A percentile compares a stretch with the other conserved stretches of the same genome.
Conservation (phyloP, 1,140 invertebrate genomes). For the Rhynchophorus ferrugineus region DNA sequence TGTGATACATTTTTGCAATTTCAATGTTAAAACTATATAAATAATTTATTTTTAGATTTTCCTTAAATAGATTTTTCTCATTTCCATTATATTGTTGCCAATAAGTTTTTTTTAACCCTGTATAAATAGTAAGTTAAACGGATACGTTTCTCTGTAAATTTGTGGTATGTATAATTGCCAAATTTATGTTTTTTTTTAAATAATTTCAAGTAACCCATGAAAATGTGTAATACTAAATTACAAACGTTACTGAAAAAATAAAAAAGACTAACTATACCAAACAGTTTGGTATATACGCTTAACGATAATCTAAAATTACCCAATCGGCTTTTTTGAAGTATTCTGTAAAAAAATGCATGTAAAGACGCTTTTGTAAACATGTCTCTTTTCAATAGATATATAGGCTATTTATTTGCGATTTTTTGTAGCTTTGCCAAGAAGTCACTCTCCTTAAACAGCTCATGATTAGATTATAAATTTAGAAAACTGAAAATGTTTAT, state of each 20-base stretch:
- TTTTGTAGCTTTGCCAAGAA: not conserved
- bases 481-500: too few species aligned
- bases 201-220: constrained; percentile 7
- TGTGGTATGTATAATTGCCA: not conserved
- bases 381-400: not conserved
- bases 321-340: constrained; percentile 15
- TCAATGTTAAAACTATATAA: constrained; percentile 16
- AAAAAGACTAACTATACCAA: constrained; percentile 27
- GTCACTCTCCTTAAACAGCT: not conserved
- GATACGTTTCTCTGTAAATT: not conserved
- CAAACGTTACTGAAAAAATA: constrained; percentile 17
- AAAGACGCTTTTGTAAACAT: not conserved
- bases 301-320: constrained; percentile 15
- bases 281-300: constrained; percentile 24
- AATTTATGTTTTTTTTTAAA: not conserved
- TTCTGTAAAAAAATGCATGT: constrained; percentile 2
- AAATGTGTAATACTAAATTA: constrained; percentile 19
- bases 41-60: constrained; percentile 8
- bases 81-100: constrained; percentile 3
- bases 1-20: constrained; percentile 12
- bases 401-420: constrained; percentile 1
- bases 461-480: not conserved
- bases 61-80: constrained; percentile 2
- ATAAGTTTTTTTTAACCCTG: not conserved
- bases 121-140: not conserved